Evolutionary conservation across 2,113 vertebrate species (phyloP).

Genomic region (Oreocharis arfaki): DNA sequence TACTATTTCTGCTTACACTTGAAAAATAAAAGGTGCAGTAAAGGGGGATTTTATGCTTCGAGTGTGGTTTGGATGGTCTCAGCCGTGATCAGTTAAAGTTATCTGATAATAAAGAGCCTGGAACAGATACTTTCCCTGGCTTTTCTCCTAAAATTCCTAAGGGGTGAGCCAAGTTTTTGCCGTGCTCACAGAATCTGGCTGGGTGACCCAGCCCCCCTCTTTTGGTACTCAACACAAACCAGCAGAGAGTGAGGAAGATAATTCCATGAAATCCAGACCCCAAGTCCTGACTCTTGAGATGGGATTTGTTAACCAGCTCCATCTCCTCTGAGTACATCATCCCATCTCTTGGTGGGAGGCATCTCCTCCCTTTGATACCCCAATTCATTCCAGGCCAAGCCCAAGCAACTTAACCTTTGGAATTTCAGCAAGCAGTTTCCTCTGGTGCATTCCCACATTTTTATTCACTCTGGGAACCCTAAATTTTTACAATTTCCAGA

Average conservation of each 20-base stretch:
- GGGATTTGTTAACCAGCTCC: background rate
- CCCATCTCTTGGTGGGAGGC: background rate
- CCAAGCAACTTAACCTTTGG: background rate
- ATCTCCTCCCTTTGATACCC: background rate
- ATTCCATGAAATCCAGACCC: background rate
- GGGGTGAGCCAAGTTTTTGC: background rate
- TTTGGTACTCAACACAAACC: background rate
- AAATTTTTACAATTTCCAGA: background rate
- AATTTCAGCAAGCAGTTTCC: background rate
- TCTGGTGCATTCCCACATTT: background rate
- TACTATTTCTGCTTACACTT: background rate
- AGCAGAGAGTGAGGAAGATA: background rate
- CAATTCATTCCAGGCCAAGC: background rate
- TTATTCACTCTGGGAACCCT: background rate
- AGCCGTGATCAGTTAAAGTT: background rate
- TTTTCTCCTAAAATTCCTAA: background rate
- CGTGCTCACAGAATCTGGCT: background rate
- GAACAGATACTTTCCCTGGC: background rate
- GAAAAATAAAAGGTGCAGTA: background rate
- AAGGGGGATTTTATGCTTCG: fast-evolving
- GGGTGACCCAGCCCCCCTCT: background rate
- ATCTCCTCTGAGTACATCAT: background rate
- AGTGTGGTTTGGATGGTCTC: background rate
- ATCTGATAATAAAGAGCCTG: background rate
- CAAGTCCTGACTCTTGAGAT: background rate